Conservation (phyloP, 2,797 vertebrate genomes). For the Aselliscus stoliczkanus region DNA sequence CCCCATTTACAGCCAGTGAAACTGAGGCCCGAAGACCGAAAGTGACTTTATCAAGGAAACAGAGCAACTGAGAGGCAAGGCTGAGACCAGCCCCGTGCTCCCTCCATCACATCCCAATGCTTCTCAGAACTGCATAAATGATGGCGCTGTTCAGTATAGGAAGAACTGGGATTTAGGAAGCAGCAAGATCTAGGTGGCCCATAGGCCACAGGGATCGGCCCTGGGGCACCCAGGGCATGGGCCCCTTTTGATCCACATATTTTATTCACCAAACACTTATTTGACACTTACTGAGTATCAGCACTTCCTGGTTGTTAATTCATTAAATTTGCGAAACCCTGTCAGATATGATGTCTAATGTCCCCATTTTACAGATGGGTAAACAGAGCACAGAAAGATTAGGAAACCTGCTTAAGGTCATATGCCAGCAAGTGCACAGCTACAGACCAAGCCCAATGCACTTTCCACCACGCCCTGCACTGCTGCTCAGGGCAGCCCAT, state of each 20-base stretch:
- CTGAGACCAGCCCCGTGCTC: neutral
- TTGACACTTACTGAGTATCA: neutral
- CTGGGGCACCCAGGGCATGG: too few relatives aligned
- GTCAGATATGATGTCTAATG: neutral
- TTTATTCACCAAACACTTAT: neutral
- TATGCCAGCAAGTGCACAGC: neutral
- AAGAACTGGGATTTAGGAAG: too few relatives aligned
- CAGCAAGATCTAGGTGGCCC: neutral
- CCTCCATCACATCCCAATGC: fast-evolving
- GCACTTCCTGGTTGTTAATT: neutral
- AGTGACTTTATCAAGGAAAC: neutral
- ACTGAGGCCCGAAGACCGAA: neutral
- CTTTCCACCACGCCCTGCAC: neutral
- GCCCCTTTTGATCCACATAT: neutral
- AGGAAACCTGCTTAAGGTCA: neutral
- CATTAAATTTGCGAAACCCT: neutral
- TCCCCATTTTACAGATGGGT: slow-evolving; percentile 1
- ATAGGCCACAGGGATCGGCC: neutral
- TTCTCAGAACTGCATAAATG: neutral
- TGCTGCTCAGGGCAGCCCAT: fast-evolving
- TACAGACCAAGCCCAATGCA: neutral
- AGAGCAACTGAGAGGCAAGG: neutral
- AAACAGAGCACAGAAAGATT: neutral
- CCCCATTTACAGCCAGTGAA: neutral
- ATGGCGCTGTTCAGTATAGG: neutral